Conservation (phyloP, 2,888 invertebrate species). For the Zygothrica quintamaculata region DNA sequence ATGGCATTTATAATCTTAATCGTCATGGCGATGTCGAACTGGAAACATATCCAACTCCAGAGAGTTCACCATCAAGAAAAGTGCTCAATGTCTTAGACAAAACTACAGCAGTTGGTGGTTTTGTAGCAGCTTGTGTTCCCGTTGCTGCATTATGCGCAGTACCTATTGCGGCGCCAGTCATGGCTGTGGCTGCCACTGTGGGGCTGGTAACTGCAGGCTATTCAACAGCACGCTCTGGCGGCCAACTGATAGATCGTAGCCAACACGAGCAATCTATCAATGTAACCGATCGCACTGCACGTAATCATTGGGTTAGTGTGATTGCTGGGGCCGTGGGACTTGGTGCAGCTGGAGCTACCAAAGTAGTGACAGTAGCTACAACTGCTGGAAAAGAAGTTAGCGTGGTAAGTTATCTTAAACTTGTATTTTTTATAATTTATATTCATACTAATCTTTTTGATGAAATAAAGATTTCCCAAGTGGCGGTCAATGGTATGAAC, state of each 20-base stretch:
- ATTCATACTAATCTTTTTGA: background rate
- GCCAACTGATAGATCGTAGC: constrained; percentile 68
- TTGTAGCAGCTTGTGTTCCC: constrained; percentile 64
- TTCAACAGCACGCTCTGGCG: constrained; percentile 68
- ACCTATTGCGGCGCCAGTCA: constrained; percentile 70
- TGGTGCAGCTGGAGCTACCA: constrained; percentile 77
- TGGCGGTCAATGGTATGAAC: constrained; percentile 81
- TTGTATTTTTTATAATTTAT: background rate
- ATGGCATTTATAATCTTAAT: constrained; percentile 82
- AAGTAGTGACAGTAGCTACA: constrained; percentile 63
- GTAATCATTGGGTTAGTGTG: constrained; percentile 76
- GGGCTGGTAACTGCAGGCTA: constrained; percentile 70
- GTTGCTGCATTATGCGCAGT: constrained; percentile 51
- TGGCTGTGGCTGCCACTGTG: constrained; percentile 59
- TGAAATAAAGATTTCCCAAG: constrained; percentile 56
- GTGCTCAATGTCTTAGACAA: constrained; percentile 56
- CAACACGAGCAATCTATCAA: constrained; percentile 80
- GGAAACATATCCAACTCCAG: constrained; percentile 73
- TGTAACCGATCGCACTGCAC: constrained; percentile 71
- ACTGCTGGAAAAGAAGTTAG: constrained; percentile 73
- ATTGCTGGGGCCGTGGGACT: constrained; percentile 70
- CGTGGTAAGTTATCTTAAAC: constrained; percentile 56
- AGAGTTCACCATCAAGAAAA: constrained; percentile 38
- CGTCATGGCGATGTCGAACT: constrained; percentile 50
- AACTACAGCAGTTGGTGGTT: constrained; percentile 62